These are phyloP conservation scores for Argopecten irradians DNA, from an alignment of 1,140 invertebrate species.

Conservation along the genomic window DNA sequence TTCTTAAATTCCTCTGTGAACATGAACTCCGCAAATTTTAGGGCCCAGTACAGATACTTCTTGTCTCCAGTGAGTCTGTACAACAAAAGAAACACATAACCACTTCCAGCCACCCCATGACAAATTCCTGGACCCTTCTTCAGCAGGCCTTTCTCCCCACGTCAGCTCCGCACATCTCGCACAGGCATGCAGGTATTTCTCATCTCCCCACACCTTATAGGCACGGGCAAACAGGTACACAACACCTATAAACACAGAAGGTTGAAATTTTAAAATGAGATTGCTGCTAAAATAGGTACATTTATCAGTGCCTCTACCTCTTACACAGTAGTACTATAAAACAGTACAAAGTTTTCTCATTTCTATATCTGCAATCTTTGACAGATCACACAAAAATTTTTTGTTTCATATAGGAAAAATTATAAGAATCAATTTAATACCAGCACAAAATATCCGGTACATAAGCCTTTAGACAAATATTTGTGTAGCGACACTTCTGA, in stretches of 20 bases:
- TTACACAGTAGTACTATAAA: too few relatives aligned
- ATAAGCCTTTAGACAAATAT: too few relatives aligned
- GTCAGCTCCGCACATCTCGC: conserved; percentile 85
- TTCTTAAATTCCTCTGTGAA: conserved; percentile 82
- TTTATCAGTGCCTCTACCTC: too few relatives aligned
- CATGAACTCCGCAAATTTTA: conserved; percentile 88
- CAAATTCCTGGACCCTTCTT: conserved; percentile 88
- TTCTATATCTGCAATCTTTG: too few relatives aligned
- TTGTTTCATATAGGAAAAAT: too few relatives aligned
- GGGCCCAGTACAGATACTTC: conserved; percentile 85
- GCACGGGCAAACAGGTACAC: conserved; percentile 90
- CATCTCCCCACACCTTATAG: conserved; percentile 85
- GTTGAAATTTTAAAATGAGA: too few relatives aligned
- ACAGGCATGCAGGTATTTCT: conserved; percentile 85
- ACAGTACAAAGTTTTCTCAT: too few relatives aligned
- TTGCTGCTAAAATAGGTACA: too few relatives aligned
- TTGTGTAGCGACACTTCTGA: too few relatives aligned
- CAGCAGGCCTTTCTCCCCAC: conserved; percentile 88
- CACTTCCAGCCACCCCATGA: conserved; percentile 91
- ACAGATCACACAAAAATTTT: too few relatives aligned
- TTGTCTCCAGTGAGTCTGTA: conserved; percentile 86
- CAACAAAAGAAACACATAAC: conserved; percentile 89
- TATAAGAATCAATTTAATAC: too few relatives aligned
- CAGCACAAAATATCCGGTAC: too few relatives aligned
- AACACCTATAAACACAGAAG: conserved; percentile 79